Conservation (phyloP, 1,140 invertebrate species). For the Doryteuthis pealeii region DNA sequence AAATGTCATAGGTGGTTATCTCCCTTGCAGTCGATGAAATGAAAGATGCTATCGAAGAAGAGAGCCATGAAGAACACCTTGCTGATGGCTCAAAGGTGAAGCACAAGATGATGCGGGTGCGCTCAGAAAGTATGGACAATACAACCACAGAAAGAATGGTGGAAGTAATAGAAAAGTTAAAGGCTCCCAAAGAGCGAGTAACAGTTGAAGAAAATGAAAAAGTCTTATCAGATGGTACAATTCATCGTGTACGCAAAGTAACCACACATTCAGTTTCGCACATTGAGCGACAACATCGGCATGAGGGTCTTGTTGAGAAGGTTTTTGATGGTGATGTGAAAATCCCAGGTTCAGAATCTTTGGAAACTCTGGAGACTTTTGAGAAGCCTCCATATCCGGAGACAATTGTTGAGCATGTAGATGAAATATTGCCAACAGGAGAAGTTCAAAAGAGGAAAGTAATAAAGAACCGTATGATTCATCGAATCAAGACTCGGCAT, state of each 20-base stretch:
- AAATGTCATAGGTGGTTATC: not conserved
- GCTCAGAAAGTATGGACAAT: constrained; percentile 3
- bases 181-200: constrained; percentile 33
- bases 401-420: constrained; percentile 51
- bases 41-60: constrained; percentile 2
- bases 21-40: not conserved
- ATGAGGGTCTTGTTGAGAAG: constrained; percentile 14
- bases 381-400: constrained; percentile 49
- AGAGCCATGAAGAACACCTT: constrained; percentile 33
- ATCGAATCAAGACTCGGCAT: constrained; percentile 41
- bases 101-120: constrained; percentile 18
- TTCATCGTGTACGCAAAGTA: constrained; percentile 40
- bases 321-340: constrained; percentile 35
- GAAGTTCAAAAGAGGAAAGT: constrained; percentile 45
- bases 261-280: constrained; percentile 41
- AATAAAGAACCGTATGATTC: constrained; percentile 46
- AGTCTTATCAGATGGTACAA: constrained; percentile 49
- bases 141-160: constrained; percentile 20
- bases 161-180: constrained; percentile 34
- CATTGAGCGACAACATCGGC: constrained; percentile 25
- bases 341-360: constrained; percentile 33
- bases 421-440: constrained; percentile 50
- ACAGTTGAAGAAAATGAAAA: constrained; percentile 47
- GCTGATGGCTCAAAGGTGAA: constrained; percentile 49
- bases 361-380: constrained; percentile 49